Base-by-base conservation (phyloP, 2,888 invertebrate genomes). In the Lottia gigantea region DNA sequence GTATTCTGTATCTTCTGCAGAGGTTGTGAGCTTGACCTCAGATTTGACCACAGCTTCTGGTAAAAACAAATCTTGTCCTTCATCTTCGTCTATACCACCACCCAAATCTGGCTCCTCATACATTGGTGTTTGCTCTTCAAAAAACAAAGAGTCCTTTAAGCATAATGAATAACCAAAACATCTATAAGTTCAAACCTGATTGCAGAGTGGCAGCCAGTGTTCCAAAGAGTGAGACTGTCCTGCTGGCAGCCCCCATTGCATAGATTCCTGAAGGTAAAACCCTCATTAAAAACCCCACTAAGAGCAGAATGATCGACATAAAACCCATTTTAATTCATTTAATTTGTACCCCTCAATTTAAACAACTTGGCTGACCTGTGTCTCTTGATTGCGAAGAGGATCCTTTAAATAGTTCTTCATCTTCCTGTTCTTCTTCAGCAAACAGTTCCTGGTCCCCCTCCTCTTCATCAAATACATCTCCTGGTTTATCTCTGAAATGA, bases 51-150 rank as follows among this genome's bases (percentile, higher is more conserved):
- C 55, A 16, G 69, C 64, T 16, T 64, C 64, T 2, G 69, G 69
- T n/a, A 69, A 46, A 55, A 80, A 76, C 15, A 80, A 70, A 46
- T 78, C 77, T 40, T 66, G 73, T 47, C 74, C 81, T 45, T 82
- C 83, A 0, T 77, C 82, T 23, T 80, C 80, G 2, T 74, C 76
- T 0, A 82, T 45, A 12, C 78, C 82, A 45, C 81, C 79, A 66
- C 80, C 78, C 31, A 82, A 71, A 65, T 83, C 84, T 26, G 74
- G 83, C 15, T 75, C 78, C 31, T 80, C 82, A 80, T 83, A 84
- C 61, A 84, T 71, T 49, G 72, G 76, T 3, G 80, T 72, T 0
- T 11, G 40, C 2, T 40, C 40, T 40, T 8, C 7, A 40, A 40
- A 40, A 40, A 40, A 8, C 8, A 40, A 8, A 6, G 11, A 40